Evolutionary conservation across 2,888 invertebrate genomes (phyloP).

Genomic region (Anagyrus pseudococci): DNA sequence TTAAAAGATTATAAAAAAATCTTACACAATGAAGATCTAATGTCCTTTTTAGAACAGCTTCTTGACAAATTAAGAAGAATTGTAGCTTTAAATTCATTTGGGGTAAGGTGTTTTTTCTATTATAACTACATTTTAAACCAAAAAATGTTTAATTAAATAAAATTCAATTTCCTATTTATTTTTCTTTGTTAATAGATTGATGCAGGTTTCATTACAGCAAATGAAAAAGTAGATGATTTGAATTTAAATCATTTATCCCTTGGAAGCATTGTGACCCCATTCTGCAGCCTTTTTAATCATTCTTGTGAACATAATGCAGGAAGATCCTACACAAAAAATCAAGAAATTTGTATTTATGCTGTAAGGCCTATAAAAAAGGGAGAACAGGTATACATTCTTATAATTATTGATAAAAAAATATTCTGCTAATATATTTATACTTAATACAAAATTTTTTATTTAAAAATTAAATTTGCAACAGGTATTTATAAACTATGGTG

Average conservation of each 20-base stretch:
- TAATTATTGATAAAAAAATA: background rate
- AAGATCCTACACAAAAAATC: constrained; percentile 33
- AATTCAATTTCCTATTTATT: background rate
- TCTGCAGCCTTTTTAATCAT: constrained; percentile 5
- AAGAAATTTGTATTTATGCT: constrained; percentile 7
- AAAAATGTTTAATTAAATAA: background rate
- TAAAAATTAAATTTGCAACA: background rate
- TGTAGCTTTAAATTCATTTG: background rate
- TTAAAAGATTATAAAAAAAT: background rate
- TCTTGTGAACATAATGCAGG: background rate
- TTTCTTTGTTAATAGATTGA: background rate
- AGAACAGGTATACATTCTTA: background rate
- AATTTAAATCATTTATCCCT: background rate
- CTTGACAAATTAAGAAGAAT: background rate
- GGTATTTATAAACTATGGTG: background rate
- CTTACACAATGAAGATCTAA: background rate
- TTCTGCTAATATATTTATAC: background rate
- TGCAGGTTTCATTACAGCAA: background rate
- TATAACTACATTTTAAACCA: background rate
- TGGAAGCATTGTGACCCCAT: background rate
- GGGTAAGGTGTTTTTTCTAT: no score
- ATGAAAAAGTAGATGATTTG: background rate
- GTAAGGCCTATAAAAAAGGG: constrained; percentile 6
- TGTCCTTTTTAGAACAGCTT: background rate
- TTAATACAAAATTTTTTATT: background rate